phyloP scores from a whole-genome alignment of 1,140 invertebrate species.

The Akabosia matsudoensis region DNA sequence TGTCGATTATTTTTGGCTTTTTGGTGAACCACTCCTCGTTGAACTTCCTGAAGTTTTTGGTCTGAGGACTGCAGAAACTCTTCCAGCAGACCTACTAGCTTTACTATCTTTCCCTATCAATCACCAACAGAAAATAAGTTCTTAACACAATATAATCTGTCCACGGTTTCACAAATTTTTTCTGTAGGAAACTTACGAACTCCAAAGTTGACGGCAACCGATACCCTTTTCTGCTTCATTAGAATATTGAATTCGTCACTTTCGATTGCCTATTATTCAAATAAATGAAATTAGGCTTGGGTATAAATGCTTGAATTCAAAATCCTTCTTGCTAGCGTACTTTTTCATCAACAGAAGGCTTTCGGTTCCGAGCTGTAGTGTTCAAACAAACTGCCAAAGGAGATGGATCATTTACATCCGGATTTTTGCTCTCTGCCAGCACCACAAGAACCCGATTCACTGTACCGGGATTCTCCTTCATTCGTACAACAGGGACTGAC shows the following conservation, averaged over 20 bases:
- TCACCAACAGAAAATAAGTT: no score
- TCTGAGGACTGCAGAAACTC: no score
- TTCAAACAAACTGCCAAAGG: background rate
- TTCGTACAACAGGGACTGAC: background rate
- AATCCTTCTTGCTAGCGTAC: background rate
- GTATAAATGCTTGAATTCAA: background rate
- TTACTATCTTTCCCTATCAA: no score
- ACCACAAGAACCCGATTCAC: constrained; percentile 28
- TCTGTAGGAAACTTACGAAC: constrained; percentile 20
- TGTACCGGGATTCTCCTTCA: constrained; percentile 25
- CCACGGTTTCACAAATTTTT: no score
- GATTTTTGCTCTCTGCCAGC: constrained; percentile 12
- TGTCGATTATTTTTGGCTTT: no score
- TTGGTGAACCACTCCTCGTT: no score
- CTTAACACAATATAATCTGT: no score
- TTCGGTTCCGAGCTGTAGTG: background rate
- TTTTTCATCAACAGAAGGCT: background rate
- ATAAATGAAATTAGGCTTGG: no score
- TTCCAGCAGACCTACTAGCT: no score
- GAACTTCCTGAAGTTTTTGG: no score
- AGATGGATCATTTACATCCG: background rate
- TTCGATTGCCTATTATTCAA: background rate
- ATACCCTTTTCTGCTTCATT: constrained; percentile 15
- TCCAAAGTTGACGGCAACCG: constrained; percentile 32
- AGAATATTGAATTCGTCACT: background rate